These are phyloP conservation scores for Bambusicola thoracicus DNA, from an alignment of 2,113 vertebrate species.

Conservation along the genomic window DNA sequence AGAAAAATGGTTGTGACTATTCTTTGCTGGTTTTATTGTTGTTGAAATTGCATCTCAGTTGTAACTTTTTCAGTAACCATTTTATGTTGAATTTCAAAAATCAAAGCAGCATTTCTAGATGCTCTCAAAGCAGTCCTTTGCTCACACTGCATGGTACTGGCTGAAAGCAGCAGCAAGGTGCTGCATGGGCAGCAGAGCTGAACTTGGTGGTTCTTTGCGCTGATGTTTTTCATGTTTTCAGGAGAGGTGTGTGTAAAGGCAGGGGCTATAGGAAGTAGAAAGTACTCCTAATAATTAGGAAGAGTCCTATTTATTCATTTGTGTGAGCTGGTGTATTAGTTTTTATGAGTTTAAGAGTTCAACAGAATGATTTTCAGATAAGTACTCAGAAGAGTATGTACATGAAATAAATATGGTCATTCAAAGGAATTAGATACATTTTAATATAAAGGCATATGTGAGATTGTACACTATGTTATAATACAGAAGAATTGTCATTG, in stretches of 20 bases:
- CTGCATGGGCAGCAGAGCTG: accelerated
- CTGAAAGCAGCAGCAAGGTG: not conserved
- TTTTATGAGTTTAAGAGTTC: not conserved
- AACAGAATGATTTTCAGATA: not conserved
- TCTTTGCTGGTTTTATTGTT: not conserved
- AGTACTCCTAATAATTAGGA: not conserved
- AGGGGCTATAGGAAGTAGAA: not conserved
- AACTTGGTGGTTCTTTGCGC: not conserved
- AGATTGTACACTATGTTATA: not conserved
- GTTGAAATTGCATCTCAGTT: not conserved
- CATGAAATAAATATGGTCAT: not conserved
- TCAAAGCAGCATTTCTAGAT: not conserved
- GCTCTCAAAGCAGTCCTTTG: not conserved
- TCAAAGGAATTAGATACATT: not conserved
- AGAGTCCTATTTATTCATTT: not conserved
- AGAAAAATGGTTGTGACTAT: not conserved
- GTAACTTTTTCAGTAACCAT: not conserved
- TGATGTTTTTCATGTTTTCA: not conserved
- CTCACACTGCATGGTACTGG: not conserved
- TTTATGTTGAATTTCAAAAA: not conserved
- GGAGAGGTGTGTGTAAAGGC: not conserved
- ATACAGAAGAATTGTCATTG: not conserved
- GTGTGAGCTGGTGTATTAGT: not conserved
- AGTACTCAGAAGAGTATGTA: not conserved
- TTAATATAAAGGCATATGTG: not conserved